Base-by-base conservation (phyloP, 2,888 invertebrate genomes). In the Drosophila flavopinicola region DNA sequence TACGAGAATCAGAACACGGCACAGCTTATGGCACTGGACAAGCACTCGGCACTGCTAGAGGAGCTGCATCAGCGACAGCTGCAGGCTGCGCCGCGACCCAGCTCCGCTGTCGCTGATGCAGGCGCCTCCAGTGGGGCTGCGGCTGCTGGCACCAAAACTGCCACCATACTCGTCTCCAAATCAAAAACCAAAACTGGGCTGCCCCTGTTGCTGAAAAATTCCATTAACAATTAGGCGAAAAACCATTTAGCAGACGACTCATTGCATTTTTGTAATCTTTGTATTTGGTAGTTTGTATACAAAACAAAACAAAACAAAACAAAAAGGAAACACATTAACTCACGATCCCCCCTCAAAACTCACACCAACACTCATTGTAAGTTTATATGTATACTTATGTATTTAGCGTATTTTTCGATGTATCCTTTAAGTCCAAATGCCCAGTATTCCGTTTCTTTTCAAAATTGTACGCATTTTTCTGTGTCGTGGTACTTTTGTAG, bases 151-250 rank as follows among this genome's bases (percentile, higher is more conserved):
- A 87, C 88, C 52, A 91, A 91, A 90, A 91, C 91, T 59, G 91
- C 91, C 61, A 91, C 91, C 49, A 91, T 91, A 84, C 89, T 91
- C 73, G 91, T 91, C 68, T 91, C 91, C 24, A 91, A 91, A 88
- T 90, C 91, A 74, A 91, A 91, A 90, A 91, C 91, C 68, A 91
- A 91, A 90, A 91, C 91, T 54, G 91, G 91, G 83, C 88, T 91
- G 84, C 91, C 91, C 59, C 85, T 91, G 77, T 85, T 91, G 78
- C 87, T 91, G 69, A 91, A 91, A 73, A 91, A 91, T 71, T 91
- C 91, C 56, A 91, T 91, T 78, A 91, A 91, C 60, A 89, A 89
- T 85, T 90, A 90, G 87, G 59, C 24, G 53, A 53, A 29, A 15
- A 61, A 25, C 25, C 35, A 66, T 49, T 41, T 38, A 15, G 33